Percentiles rank a stretch among this genome's conserved stretches.
Conservation (phyloP, 2,888 invertebrate species). For the Physocephala rufipes region DNA sequence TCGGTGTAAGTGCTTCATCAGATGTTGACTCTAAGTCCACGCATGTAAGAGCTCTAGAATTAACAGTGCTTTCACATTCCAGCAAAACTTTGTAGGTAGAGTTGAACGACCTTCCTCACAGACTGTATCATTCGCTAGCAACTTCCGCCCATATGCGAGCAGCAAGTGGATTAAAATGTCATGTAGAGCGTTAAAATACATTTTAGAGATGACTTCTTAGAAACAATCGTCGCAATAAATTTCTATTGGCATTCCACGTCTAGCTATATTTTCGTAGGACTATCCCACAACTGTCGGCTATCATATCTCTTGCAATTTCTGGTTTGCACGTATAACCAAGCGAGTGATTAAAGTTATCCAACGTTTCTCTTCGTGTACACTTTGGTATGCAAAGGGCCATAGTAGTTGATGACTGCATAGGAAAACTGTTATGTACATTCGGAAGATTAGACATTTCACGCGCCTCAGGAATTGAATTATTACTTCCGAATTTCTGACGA, state of each 20-base stretch:
- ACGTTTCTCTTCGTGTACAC: background rate
- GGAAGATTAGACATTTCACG: background rate
- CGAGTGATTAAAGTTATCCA: background rate
- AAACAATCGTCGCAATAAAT: constrained; percentile 32
- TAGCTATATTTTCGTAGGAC: background rate
- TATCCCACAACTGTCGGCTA: background rate
- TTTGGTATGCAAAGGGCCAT: too few relatives aligned
- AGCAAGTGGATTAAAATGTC: constrained; percentile 42
- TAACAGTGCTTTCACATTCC: constrained; percentile 38
- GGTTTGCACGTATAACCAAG: background rate
- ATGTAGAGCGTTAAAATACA: background rate
- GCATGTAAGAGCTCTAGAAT: background rate
- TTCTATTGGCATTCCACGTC: constrained; percentile 20
- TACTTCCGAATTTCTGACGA: too few relatives aligned
- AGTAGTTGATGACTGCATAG: too few relatives aligned
- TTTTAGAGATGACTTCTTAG: background rate
- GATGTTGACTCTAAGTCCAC: background rate
- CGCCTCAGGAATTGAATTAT: background rate
- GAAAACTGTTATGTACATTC: too few relatives aligned
- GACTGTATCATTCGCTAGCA: constrained; percentile 35
- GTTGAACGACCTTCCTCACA: constrained; percentile 28
- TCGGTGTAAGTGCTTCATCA: constrained; percentile 40
- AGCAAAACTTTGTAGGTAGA: background rate
- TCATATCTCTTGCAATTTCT: background rate
- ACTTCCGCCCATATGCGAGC: constrained; percentile 42